Conservation (phyloP, 2,113 vertebrate genomes). For the Erinaceus europaeus region DNA sequence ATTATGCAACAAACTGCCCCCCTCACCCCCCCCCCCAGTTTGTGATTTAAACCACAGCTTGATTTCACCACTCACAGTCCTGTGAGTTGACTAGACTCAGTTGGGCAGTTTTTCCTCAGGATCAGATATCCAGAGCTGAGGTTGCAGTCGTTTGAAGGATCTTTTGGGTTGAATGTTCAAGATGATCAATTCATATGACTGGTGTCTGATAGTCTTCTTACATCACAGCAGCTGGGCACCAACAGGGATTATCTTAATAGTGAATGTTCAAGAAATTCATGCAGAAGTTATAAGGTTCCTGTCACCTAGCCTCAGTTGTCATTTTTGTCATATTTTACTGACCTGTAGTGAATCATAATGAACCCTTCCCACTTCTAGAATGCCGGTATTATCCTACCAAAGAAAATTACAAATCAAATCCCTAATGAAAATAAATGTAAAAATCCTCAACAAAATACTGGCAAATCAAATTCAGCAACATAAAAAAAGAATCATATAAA, state of each 20-base stretch:
- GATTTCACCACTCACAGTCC: neutral
- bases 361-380: neutral
- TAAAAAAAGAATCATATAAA: neutral
- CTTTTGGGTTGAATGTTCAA: neutral
- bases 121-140: neutral
- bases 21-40: no score
- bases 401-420: conserved; percentile 15
- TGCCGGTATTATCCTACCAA: neutral
- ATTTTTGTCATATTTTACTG: no score
- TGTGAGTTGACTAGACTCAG: neutral
- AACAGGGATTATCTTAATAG: neutral
- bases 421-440: neutral
- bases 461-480: conserved; percentile 25
- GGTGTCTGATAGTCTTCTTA: neutral
- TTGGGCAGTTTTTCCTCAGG: neutral
- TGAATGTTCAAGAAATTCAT: neutral
- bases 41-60: neutral
- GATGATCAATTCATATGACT: neutral
- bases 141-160: neutral
- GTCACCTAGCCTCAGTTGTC: neutral
- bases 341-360: neutral
- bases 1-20: neutral
- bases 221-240: neutral
- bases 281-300: neutral
- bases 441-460: conserved; percentile 21